Base-by-base conservation (phyloP, 2,797 vertebrate species). In the Gila robusta region DNA sequence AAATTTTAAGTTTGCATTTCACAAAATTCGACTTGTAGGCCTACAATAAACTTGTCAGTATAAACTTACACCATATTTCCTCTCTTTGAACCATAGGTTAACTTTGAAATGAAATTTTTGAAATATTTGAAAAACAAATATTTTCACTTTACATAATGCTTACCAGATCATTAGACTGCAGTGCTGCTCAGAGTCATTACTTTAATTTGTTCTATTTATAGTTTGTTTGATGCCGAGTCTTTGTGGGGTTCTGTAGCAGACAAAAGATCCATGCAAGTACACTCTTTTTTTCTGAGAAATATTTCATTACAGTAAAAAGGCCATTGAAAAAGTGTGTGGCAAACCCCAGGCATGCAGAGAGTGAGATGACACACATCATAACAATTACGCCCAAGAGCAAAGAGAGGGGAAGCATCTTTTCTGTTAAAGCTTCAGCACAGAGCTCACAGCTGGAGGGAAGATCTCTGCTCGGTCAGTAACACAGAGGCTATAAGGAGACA, bases 221-320 rank as follows among this genome's bases (percentile, higher is more conserved):
- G 19, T 64, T 47, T 66, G 14, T 37, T 17, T 47, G 9, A 1
- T n/a, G 7, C 26, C 5, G 23, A 39, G 32, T 54, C 79, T 70
- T 54, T 39, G 32, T 70, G 28, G 9, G 23, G 35, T 21, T n/a
- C 19, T 47, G 39, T 4, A 28, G 39, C 52, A 78, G 52, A 35
- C 14, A 59, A 12, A n/a, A 23, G 44, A 44, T 62, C 52, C 0
- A 62, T 59, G 2, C 12, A 71, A 28, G n/a, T 23, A 39, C 54
- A 76, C 28, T 74, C 32, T 70, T 83, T 49, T 41, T 70, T 19
- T n/a, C 49, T 6, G 10, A n/a, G 79, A 82, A 83, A 83, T 71
- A 83, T 79, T 73, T 87, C 44, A 79, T 72, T 64, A 79, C 41
- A 9, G 35, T 79, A 79, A 83, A 85, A 79, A 83, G 86, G 62